Evolutionary conservation across 2,888 invertebrate genomes (phyloP).

Genomic region (Parnassius smintheus): DNA sequence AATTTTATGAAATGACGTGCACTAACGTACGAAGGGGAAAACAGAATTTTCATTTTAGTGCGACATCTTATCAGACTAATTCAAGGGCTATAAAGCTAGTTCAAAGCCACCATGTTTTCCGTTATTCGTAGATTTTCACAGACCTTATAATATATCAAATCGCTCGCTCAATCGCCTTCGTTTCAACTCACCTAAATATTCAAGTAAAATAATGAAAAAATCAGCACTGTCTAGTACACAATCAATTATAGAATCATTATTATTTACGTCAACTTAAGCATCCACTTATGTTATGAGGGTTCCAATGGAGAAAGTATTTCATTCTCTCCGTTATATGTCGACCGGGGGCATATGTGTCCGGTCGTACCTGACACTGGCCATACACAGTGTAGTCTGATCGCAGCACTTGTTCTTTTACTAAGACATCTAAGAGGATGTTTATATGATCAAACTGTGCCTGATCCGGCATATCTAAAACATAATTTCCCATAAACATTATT

Average conservation of each 20-base stretch:
- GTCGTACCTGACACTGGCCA: conserved; percentile 57
- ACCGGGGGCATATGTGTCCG: conserved; percentile 51
- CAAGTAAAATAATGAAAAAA: no score
- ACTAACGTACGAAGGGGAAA: not conserved
- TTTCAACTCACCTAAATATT: no score
- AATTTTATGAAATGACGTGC: not conserved
- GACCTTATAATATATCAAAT: no score
- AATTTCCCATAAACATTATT: conserved; percentile 67
- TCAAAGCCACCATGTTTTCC: not conserved
- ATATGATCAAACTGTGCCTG: conserved; percentile 53
- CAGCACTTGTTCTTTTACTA: conserved; percentile 48
- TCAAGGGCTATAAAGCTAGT: not conserved
- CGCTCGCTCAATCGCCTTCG: no score
- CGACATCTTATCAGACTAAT: conserved; percentile 1
- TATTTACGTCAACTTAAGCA: conserved; percentile 36
- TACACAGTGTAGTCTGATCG: conserved; percentile 46
- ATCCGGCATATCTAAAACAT: conserved; percentile 39
- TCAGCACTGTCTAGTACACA: not conserved
- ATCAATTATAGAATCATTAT: not conserved
- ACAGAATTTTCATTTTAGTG: not conserved
- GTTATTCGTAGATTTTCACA: not conserved
- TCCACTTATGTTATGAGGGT: conserved; percentile 36
- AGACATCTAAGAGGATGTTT: conserved; percentile 44
- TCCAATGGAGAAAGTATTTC: conserved; percentile 52
- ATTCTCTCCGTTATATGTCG: conserved; percentile 45